Base-by-base conservation (phyloP, 2,797 vertebrate species). In the Alcedo quadribrachys region DNA sequence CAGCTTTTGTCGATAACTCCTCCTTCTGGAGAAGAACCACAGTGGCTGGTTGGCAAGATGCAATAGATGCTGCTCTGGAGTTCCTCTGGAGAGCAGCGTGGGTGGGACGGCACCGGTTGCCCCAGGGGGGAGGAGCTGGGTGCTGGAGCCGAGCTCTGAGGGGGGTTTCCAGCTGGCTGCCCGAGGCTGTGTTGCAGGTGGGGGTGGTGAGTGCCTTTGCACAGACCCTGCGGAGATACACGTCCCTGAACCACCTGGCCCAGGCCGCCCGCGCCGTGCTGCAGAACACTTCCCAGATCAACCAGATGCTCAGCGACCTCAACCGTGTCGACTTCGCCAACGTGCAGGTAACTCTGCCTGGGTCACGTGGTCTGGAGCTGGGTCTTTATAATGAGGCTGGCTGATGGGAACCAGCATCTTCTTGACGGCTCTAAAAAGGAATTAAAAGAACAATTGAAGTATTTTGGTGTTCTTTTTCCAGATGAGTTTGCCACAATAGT, bases 241-340 rank as follows among this genome's bases (percentile, higher is more conserved):
- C 99, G 2, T 99, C 99, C 19, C 98, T 99, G 25, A 99, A 99
- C 96, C 99, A 99, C 95, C 97, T 99, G 97, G 99, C 99, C 0
- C 99, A 99, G 97, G 99, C 99, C 0, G 99, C 99, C 0, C 98
- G 99, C 0, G 99, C 99, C 0, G 99, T 99, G 88, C 98, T 99
- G 19, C 99, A 99, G 97, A 99, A 99, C 97, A 99, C 99, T 4
- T 99, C 99, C 17, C 99, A 99, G 98, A 99, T 99, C 94, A 99
- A 98, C 98, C 99, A 99, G 98, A 99, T 99, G 99, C 99, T 99
- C 82, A 99, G 99, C 1, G 99, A 99, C 97, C 99, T 99, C 96
- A 99, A 99, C 97, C 97, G 99, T 2, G 99, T 99, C 21, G 99
- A 99, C 97, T 99, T 99, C 1, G 99, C 99, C 66, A 99, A 99